Evolutionary conservation across 2,888 invertebrate species (phyloP), one percentile per base, ranked within the genome.

Genomic region (Pachymerium ferrugineum): DNA sequence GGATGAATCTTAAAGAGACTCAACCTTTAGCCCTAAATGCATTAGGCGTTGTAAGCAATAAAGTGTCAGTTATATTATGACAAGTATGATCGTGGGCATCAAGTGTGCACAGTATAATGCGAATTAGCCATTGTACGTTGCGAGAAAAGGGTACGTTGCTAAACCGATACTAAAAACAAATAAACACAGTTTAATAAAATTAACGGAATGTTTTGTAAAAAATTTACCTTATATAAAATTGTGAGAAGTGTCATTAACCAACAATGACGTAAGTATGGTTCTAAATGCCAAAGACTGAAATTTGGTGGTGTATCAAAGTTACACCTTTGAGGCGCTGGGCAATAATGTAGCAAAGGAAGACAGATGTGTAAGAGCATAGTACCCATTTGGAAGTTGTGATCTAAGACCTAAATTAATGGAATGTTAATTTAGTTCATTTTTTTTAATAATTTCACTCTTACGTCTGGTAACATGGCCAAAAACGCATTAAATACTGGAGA

Each of bases 401-500:
- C 99, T 80, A 99, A 82, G 12, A 99, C 88, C 85, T 94, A 14
- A 28, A 22, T 25, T 35, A 31, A 31, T 16, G 14, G 1, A 31
- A 31, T 29, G 1, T 12, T n/a, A n/a, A 2, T n/a, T n/a, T 2
- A 2, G 22, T 22, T 22, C 22, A 73, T 35, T 1, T n/a, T 25
- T 14, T 31, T 22, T 62, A 12, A 70, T 73, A 29, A 31, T 25
- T 4, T 38, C 33, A 72, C 16, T 29, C n/a, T 80, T 79, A 84
- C 83, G 79, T 79, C 94, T 0, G 97, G 95, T 76, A 98, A 84
- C 81, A 94, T 96, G 31, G 94, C 90, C 81, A 99, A 85, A 82
- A 97, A 98, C 0, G 95, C 95, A 84, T 96, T 97, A 84, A 97
- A 97, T 1, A 96, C 94, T 0, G 97, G 92, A 0, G 97, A 96